A percentile compares a stretch with the other conserved stretches of the same genome.
phyloP scores from a whole-genome alignment of 2,888 invertebrate species.

The Sabatieria punctata region DNA sequence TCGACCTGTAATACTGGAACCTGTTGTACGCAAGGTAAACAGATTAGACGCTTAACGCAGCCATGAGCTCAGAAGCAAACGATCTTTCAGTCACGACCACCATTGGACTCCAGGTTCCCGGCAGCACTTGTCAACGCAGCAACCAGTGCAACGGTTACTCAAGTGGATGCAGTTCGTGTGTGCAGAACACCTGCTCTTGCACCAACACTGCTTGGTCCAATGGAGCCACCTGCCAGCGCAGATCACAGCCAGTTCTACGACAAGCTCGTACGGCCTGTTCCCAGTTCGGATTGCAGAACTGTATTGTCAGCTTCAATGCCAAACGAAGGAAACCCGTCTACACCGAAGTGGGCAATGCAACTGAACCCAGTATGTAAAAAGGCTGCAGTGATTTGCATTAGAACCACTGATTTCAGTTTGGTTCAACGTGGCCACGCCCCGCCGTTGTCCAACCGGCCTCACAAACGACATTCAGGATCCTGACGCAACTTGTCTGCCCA shows the following conservation, averaged over 20 bases:
- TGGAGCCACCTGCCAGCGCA: slow-evolving; percentile 20
- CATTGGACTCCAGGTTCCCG: slow-evolving; percentile 13
- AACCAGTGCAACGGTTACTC: slow-evolving; percentile 23
- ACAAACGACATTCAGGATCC: slow-evolving; percentile 12
- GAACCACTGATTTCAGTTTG: slow-evolving; percentile 25
- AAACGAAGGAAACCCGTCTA: not conserved
- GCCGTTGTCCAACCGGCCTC: slow-evolving; percentile 13
- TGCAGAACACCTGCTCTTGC: slow-evolving; percentile 20
- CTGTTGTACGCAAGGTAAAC: slow-evolving; percentile 19
- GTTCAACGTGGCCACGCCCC: slow-evolving; percentile 21
- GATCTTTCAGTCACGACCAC: not conserved
- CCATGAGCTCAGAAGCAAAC: not conserved
- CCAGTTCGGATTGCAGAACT: slow-evolving; percentile 20
- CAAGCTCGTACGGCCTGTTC: slow-evolving; percentile 23
- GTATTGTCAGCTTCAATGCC: not conserved
- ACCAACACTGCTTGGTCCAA: slow-evolving; percentile 15
- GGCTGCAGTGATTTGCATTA: too few relatives aligned
- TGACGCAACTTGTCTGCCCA: slow-evolving; percentile 26
- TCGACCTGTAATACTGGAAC: slow-evolving; percentile 24
- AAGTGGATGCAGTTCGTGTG: slow-evolving; percentile 17
- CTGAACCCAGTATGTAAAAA: too few relatives aligned
- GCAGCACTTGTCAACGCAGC: slow-evolving; percentile 17
- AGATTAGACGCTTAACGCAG: too few relatives aligned
- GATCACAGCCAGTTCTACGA: slow-evolving; percentile 15
- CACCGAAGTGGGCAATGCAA: not conserved